Evolutionary conservation across 1,140 invertebrate species (phyloP), one percentile per base, ranked within the genome.

Genomic region (Drosophila tani): DNA sequence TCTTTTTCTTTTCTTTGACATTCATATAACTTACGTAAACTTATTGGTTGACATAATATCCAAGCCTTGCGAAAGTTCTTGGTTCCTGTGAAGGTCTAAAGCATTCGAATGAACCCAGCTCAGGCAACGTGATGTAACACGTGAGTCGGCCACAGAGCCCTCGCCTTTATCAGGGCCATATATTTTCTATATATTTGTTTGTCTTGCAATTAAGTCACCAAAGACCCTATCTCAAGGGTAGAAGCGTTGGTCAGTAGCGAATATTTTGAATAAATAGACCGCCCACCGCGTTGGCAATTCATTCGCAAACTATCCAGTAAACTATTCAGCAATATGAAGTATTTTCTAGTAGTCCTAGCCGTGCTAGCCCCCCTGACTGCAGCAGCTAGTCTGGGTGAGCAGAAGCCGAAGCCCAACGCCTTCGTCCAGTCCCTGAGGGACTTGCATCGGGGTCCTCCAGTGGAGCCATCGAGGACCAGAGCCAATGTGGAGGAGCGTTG

Each of bases 201-300:
- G 40, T 19, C 12, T 66, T 69, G 51, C 47, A 57, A 79, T 78
- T 60, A 57, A 67, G 62, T 60, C 19, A 63, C 60, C n/a, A 35
- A 64, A 62, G 21, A 45, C 40, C 19, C 57, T 79, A 62, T 71
- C 57, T 59, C 38, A 64, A 59, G 29, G 58, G 49, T 45, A 55
- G 11, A 17, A 68, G 12, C 11, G 11, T n/a, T 38, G 41, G 24
- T n/a, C 19, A 41, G 29, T 51, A 5, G 53, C n/a, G 46, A 77
- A 46, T 40, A 50, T 47, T 88, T 88, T 55, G 29, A 75, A 88
- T 88, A 88, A 90, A 90, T 79, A 88, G 77, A 5, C 43, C 41
- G n/a, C 14, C 47, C 21, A 49, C 46, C 50, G 64, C 29, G 51
- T 9, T 64, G 55, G 74, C 40, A 70, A 90, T 76, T 64, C 85